Conservation (phyloP, 2,888 invertebrate genomes). For the Eudasyphora cyanicolor region DNA sequence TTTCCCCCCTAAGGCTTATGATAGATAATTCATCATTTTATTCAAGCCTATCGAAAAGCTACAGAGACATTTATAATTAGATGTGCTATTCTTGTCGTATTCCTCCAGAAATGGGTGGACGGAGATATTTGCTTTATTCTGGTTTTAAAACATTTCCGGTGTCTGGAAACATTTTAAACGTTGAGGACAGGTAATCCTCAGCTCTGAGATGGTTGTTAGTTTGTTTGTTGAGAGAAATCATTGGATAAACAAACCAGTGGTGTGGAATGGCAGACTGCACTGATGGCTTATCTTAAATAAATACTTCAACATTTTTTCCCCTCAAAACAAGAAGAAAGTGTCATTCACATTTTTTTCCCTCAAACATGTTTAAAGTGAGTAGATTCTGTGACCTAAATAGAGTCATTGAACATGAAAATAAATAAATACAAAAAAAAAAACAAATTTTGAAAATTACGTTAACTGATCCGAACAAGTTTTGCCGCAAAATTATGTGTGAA, state of each 20-base stretch:
- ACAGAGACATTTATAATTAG: neutral
- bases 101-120: neutral
- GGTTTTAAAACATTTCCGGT: neutral
- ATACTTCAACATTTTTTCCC: neutral
- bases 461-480: too few species aligned
- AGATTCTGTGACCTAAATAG: neutral
- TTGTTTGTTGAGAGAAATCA: neutral
- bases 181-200: too few species aligned
- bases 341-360: neutral
- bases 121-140: neutral
- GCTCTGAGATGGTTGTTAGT: neutral
- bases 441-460: too few species aligned
- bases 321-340: constrained; percentile 3
- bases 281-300: neutral
- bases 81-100: too few species aligned
- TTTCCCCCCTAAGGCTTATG: too few species aligned
- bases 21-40: neutral
- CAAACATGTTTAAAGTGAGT: neutral
- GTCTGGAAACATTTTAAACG: neutral
- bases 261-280: neutral
- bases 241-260: neutral
- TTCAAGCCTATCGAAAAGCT: neutral
- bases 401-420: too few species aligned
- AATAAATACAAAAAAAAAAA: too few species aligned
- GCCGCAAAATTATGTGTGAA: too few species aligned